A percentile compares a stretch with the other conserved stretches of the same genome.
phyloP scores from a whole-genome alignment of 2,797 vertebrate genomes.

The Aulostomus chinensis region DNA sequence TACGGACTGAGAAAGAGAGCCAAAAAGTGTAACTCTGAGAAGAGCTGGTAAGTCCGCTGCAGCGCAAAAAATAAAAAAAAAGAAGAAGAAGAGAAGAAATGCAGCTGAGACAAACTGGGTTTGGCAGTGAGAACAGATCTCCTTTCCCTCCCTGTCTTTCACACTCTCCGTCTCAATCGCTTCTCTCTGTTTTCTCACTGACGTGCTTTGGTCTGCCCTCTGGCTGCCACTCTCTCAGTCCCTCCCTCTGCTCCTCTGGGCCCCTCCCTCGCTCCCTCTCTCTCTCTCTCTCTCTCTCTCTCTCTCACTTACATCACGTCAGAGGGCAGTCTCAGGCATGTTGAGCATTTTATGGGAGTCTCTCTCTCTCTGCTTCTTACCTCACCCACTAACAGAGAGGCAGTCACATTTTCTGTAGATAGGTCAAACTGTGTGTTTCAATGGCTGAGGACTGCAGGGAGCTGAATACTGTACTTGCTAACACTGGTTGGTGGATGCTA shows the following conservation, averaged over 20 bases:
- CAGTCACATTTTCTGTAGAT: constrained; percentile 24
- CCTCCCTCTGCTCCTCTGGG: constrained; percentile 44
- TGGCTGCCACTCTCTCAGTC: constrained; percentile 68
- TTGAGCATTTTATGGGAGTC: constrained; percentile 76
- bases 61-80: constrained; percentile 21
- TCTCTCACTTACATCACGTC: constrained; percentile 82
- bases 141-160: constrained; percentile 43
- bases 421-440: constrained; percentile 18
- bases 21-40: constrained; percentile 35
- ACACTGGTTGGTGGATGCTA: constrained; percentile 6
- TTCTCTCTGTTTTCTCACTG: constrained; percentile 59
- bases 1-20: constrained; percentile 13
- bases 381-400: constrained; percentile 10
- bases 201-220: constrained; percentile 70
- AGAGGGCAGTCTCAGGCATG: constrained; percentile 82
- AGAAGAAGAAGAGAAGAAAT: too few species aligned
- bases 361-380: constrained; percentile 32
- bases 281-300: constrained; percentile 40
- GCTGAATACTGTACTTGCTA: constrained; percentile 1
- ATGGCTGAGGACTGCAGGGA: constrained; percentile 1
- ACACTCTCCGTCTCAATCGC: constrained; percentile 46
- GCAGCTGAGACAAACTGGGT: constrained; percentile 36
- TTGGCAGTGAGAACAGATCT: constrained; percentile 29
- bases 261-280: constrained; percentile 54
- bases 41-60: constrained; percentile 54